Conservation (phyloP, 2,888 invertebrate species). For the Netelia inedita region DNA sequence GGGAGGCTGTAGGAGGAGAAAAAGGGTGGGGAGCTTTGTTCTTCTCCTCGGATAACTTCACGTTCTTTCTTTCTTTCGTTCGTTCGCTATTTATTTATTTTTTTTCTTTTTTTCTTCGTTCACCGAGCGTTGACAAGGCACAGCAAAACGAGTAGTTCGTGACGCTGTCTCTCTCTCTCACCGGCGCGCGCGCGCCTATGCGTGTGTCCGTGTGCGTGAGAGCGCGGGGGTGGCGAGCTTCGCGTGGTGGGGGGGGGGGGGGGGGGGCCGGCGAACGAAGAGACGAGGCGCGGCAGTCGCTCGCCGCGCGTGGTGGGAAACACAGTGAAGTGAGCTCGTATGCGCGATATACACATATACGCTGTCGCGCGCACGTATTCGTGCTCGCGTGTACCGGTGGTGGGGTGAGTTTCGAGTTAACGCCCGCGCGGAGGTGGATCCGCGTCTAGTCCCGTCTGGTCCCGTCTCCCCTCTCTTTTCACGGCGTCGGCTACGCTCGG, state of each 20-base stretch:
- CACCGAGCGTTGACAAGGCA: constrained; percentile 57
- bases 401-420: constrained; percentile 74
- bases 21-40: constrained; percentile 52
- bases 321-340: neutral
- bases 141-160: constrained; percentile 36
- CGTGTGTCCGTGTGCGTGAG: constrained; percentile 32
- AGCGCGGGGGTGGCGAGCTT: constrained; percentile 43
- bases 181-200: neutral
- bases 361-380: neutral
- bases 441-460: constrained; percentile 36
- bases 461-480: constrained; percentile 32
- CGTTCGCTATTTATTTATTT: neutral
- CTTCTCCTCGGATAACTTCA: constrained; percentile 63
- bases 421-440: constrained; percentile 82
- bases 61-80: constrained; percentile 38
- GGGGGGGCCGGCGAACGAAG: constrained; percentile 32
- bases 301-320: constrained; percentile 28
- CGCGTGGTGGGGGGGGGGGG: constrained; percentile 52
- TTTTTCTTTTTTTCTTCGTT: constrained; percentile 32
- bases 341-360: neutral
- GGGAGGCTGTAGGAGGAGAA: constrained; percentile 20
- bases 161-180: neutral
- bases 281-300: constrained; percentile 51
- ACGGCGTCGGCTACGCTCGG: neutral
- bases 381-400: constrained; percentile 17